Evolutionary conservation across 2,888 invertebrate genomes (phyloP).

Genomic region (Dolichomitus sp.): DNA sequence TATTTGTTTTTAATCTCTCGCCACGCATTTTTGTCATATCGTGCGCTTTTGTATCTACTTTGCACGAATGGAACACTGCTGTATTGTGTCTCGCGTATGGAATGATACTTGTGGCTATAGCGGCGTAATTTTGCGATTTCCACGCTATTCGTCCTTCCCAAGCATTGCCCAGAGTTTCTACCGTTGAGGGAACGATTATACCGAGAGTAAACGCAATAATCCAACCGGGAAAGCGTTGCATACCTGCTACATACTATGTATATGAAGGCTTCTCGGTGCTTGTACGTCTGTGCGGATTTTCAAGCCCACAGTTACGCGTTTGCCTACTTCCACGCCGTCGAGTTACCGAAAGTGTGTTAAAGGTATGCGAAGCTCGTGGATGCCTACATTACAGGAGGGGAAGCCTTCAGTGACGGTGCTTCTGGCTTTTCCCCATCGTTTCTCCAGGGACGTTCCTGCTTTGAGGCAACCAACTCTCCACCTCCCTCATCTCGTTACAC

Average conservation of each 20-base stretch:
- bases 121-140: not conserved
- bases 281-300: not conserved
- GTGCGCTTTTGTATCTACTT: not conserved
- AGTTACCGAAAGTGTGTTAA: conserved; percentile 41
- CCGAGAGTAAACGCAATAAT: conserved; percentile 24
- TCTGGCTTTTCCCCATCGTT: conserved; percentile 25
- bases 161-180: not conserved
- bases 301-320: not conserved
- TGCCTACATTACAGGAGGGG: conserved; percentile 15
- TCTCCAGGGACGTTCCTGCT: conserved; percentile 17
- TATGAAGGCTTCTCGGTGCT: not conserved
- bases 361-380: conserved; percentile 37
- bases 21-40: conserved; percentile 1
- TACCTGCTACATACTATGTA: not conserved
- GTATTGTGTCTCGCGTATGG: not conserved
- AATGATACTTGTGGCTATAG: not conserved
- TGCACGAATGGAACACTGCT: not conserved
- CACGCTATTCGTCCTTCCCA: not conserved
- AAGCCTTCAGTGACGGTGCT: conserved; percentile 14
- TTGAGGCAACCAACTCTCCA: conserved; percentile 9
- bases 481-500: conserved; percentile 20
- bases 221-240: not conserved
- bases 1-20: not conserved
- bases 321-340: conserved; percentile 5
- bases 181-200: conserved; percentile 8